These are phyloP conservation scores for Agelaius tricolor DNA, from an alignment of 2,113 vertebrate species.

Conservation along the genomic window DNA sequence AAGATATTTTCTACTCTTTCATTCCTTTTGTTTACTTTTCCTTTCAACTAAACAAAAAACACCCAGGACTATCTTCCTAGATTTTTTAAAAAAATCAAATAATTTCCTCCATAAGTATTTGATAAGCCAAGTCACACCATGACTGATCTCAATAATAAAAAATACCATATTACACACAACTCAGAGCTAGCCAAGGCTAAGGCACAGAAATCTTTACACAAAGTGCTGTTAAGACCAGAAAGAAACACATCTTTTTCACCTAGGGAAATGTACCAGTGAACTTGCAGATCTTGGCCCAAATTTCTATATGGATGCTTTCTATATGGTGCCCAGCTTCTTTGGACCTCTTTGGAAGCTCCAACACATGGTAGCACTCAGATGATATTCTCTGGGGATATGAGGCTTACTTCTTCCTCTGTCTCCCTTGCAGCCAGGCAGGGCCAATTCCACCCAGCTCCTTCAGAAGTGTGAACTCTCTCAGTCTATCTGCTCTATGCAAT, in stretches of 20 bases:
- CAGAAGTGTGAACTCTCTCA: not conserved
- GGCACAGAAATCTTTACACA: not conserved
- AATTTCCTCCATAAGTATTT: not conserved
- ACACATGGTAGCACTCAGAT: fast-evolving
- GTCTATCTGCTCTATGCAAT: not conserved
- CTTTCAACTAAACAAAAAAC: not conserved
- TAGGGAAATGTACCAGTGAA: not conserved
- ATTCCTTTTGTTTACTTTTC: not conserved
- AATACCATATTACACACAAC: not conserved
- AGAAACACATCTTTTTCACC: not conserved
- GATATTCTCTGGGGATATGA: not conserved
- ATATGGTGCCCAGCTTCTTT: not conserved
- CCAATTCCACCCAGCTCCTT: not conserved
- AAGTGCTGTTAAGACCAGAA: not conserved
- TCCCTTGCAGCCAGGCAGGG: not conserved
- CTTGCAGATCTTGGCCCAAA: not conserved
- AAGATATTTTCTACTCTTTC: not conserved
- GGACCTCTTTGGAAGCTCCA: not conserved
- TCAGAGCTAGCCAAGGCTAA: not conserved
- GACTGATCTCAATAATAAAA: not conserved
- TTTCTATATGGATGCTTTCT: not conserved
- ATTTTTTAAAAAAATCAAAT: not conserved
- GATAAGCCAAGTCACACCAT: not conserved
- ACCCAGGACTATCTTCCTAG: not conserved
- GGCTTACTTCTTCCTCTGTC: not conserved